Evolutionary conservation across 1,140 invertebrate genomes (phyloP).

Genomic region (Protaetia brevitarsis): DNA sequence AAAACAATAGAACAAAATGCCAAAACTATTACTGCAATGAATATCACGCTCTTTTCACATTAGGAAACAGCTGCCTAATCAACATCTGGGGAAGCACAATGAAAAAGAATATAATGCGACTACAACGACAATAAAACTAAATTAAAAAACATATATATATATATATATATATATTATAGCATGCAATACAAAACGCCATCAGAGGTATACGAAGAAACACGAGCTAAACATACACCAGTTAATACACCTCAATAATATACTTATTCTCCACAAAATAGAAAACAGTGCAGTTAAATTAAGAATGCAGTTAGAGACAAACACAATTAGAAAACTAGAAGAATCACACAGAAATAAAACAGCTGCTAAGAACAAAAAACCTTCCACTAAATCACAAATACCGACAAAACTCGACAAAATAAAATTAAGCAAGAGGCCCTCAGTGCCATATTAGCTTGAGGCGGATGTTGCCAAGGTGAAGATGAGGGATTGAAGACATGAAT

Average conservation of each 20-base stretch:
- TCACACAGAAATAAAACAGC: background rate
- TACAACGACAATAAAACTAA: background rate
- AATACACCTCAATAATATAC: background rate
- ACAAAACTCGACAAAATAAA: background rate
- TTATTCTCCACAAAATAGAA: background rate
- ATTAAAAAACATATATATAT: too few species aligned
- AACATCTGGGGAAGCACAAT: background rate
- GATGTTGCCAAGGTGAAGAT: background rate
- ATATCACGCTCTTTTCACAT: background rate
- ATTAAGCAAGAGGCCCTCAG: background rate
- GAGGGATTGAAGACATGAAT: background rate
- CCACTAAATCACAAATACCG: background rate
- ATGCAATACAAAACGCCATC: too few species aligned
- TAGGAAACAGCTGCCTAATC: background rate
- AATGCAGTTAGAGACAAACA: background rate
- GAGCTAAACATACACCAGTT: background rate
- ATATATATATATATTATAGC: too few species aligned
- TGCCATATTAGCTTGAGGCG: background rate
- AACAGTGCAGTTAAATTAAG: background rate
- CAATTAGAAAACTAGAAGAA: background rate
- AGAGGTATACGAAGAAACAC: too few species aligned
- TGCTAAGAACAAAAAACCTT: background rate
- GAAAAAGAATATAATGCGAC: background rate
- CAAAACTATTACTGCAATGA: background rate
- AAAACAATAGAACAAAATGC: background rate